These are phyloP conservation scores for Scaptomyza tumidula DNA, from an alignment of 2,888 invertebrate genomes.

Conservation along the genomic window DNA sequence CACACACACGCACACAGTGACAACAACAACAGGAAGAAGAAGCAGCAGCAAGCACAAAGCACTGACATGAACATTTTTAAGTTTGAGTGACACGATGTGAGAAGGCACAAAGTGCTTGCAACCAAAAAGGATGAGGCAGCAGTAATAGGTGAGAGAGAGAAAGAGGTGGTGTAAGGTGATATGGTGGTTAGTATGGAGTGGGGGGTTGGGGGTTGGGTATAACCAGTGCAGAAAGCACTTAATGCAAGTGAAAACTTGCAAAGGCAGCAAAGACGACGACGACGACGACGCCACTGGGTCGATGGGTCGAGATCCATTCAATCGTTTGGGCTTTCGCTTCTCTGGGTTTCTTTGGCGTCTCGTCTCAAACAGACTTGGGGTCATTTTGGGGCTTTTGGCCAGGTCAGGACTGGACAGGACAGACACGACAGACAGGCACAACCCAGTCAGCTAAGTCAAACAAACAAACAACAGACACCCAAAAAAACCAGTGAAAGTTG, in stretches of 20 bases:
- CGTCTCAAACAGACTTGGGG: background rate
- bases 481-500: constrained; percentile 31
- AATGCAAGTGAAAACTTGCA: constrained; percentile 72
- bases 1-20: background rate
- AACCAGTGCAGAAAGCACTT: constrained; percentile 66
- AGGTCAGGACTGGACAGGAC: background rate
- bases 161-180: background rate
- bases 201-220: background rate
- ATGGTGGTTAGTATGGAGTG: background rate
- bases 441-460: constrained; percentile 64
- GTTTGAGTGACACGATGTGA: constrained; percentile 73
- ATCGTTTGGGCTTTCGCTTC: constrained; percentile 16
- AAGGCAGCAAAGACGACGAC: constrained; percentile 38
- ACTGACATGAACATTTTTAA: constrained; percentile 65
- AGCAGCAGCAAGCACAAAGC: constrained; percentile 20
- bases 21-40: background rate
- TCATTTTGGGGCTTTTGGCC: constrained; percentile 15
- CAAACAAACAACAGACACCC: constrained; percentile 46
- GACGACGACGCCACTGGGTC: constrained; percentile 60
- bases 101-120: constrained; percentile 71
- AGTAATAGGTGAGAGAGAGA: background rate
- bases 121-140: constrained; percentile 1
- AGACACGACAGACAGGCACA: no score
- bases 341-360: background rate
- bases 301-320: constrained; percentile 40